Evolutionary conservation across 2,797 vertebrate species (phyloP).

Genomic region (Vultur gryphus): DNA sequence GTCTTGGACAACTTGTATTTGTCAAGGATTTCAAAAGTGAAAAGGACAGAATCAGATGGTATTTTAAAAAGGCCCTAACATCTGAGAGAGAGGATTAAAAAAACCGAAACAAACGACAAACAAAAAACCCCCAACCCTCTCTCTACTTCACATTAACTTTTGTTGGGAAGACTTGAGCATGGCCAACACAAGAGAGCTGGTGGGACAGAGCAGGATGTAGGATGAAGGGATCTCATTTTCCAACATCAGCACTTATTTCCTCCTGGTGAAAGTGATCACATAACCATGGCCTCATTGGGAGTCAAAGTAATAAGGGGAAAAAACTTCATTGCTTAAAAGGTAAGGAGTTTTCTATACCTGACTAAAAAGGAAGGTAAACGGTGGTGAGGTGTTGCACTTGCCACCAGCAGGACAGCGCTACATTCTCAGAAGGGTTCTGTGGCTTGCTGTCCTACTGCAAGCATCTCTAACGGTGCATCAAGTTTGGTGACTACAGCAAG

Average conservation of each 20-base stretch:
- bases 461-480: background rate
- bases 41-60: background rate
- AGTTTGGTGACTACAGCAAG: background rate
- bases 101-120: background rate
- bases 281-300: fast-evolving
- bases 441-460: background rate
- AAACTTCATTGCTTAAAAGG: background rate
- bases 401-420: background rate
- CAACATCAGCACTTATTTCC: background rate
- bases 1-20: background rate
- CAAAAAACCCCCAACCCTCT: fast-evolving
- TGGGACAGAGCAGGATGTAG: background rate
- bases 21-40: background rate
- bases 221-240: background rate
- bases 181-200: background rate
- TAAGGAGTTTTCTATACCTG: background rate
- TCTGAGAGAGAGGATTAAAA: background rate
- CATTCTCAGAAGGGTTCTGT: background rate
- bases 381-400: background rate
- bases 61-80: background rate
- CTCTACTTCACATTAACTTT: background rate
- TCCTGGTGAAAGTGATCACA: background rate
- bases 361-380: background rate
- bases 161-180: background rate
- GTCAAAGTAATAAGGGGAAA: background rate